phyloP scores from a whole-genome alignment of 2,797 vertebrate species.

The Caiman crocodilus region DNA sequence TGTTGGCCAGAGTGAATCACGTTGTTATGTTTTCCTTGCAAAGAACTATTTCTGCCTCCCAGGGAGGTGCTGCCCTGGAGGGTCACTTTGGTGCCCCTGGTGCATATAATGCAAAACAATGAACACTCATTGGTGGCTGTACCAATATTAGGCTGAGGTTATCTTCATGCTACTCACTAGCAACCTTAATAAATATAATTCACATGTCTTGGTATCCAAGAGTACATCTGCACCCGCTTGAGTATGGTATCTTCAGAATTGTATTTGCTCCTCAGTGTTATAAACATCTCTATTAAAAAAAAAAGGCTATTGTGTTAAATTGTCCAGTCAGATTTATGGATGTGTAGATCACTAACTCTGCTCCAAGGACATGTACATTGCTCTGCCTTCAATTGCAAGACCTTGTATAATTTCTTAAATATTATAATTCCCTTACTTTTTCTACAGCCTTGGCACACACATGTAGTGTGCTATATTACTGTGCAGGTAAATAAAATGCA shows the following conservation, averaged over 20 bases:
- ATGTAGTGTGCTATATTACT: neutral
- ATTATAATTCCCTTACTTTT: neutral
- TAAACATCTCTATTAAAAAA: neutral
- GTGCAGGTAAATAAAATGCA: neutral
- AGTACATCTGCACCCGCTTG: neutral
- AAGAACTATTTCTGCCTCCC: neutral
- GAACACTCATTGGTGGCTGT: neutral
- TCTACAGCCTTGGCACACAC: neutral
- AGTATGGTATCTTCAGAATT: neutral
- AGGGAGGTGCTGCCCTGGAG: neutral
- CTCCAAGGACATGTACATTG: neutral
- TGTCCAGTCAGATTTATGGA: neutral
- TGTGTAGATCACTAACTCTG: neutral
- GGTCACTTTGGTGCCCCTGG: neutral
- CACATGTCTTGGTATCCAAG: neutral
- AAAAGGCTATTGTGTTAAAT: neutral
- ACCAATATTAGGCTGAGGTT: neutral
- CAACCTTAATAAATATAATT: neutral
- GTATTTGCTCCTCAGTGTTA: neutral
- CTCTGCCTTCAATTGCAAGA: neutral
- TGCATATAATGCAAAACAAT: neutral
- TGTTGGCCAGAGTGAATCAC: neutral
- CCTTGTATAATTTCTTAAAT: neutral
- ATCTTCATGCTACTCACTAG: neutral
- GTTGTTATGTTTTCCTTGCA: neutral